Base-by-base conservation (phyloP, 1,140 invertebrate genomes). In the Trichoplusia ni region DNA sequence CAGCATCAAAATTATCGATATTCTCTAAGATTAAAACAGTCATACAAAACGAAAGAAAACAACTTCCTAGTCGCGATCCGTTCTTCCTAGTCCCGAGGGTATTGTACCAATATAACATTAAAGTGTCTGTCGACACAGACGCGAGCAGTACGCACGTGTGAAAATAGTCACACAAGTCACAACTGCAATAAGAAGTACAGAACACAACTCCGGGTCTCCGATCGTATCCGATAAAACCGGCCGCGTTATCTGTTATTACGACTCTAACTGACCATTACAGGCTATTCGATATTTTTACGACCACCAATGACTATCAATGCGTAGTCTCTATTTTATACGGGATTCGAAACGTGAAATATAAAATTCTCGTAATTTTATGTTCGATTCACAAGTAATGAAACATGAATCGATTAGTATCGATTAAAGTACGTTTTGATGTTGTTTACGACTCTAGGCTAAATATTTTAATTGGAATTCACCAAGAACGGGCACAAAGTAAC, bases 61-160 rank as follows among this genome's bases (percentile, higher is more conserved):
- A 14, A 56, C 25, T 58, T 58, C 53, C 37, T 58, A 2, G 4
- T 42, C 23, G 25, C 11, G 4, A 8, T 19, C 3, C 53, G 9
- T 53, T 14, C 19, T 18, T 14, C 19, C 29, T 19, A 14, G 31
- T 6, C 53, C 37, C 16, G 37, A 42, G 53, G 53, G 53, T 58
- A 58, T 58, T 58, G 37, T 58, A 42, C 53, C 53, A 40, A 58
- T 58, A 58, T 42, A 58, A 58, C 53, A 58, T 42, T 58, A 58
- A 58, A 58, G 37, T 47, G 44, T 47, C 38, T 54, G 49, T 54
- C 49, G 38, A n/a, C n/a, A n/a, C n/a, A n/a, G n/a, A n/a, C n/a
- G n/a, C n/a, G n/a, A n/a, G n/a, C n/a, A 27, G 27, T 59, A 59
- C 38, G 29, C 29, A 46, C 0, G 42, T 14, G 40, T 59, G 23